Percentiles rank a stretch among this genome's conserved stretches.
phyloP scores from a whole-genome alignment of 2,888 invertebrate genomes.

The Apodemia mormo region DNA sequence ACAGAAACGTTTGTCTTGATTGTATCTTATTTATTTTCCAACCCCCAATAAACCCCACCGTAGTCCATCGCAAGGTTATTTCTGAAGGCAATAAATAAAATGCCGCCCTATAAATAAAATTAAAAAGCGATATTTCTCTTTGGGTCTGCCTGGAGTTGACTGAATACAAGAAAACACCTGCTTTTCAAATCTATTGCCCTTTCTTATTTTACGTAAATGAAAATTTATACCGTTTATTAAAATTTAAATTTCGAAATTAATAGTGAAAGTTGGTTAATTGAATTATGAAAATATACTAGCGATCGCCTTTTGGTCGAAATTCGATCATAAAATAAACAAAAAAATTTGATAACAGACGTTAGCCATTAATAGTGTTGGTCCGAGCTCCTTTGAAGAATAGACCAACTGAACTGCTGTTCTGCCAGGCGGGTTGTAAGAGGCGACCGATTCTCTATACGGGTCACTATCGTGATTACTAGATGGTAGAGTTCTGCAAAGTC shows the following conservation, averaged over 20 bases:
- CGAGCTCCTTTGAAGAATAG: no score
- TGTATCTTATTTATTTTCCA: slow-evolving; percentile 17
- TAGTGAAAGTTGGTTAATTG: no score
- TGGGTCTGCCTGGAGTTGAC: slow-evolving; percentile 17
- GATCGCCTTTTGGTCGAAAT: no score
- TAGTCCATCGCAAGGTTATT: slow-evolving; percentile 28
- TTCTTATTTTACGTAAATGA: not conserved
- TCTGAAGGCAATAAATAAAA: slow-evolving; percentile 32
- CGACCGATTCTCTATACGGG: no score
- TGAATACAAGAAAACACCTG: slow-evolving; percentile 3
- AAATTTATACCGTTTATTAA: slow-evolving; percentile 4
- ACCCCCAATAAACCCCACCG: slow-evolving; percentile 23
- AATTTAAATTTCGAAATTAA: not conserved
- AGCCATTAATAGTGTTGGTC: no score
- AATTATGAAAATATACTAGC: no score
- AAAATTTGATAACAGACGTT: no score
- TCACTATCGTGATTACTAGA: no score
- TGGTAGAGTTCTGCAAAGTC: no score
- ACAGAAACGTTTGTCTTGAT: slow-evolving; percentile 17
- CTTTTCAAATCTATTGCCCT: not conserved
- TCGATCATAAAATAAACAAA: no score
- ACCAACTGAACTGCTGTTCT: no score
- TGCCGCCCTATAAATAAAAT: slow-evolving; percentile 40
- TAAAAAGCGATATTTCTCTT: slow-evolving; percentile 41
- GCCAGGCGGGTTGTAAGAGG: no score